Conservation (phyloP, 2,797 vertebrate genomes). For the Caiman crocodilus region DNA sequence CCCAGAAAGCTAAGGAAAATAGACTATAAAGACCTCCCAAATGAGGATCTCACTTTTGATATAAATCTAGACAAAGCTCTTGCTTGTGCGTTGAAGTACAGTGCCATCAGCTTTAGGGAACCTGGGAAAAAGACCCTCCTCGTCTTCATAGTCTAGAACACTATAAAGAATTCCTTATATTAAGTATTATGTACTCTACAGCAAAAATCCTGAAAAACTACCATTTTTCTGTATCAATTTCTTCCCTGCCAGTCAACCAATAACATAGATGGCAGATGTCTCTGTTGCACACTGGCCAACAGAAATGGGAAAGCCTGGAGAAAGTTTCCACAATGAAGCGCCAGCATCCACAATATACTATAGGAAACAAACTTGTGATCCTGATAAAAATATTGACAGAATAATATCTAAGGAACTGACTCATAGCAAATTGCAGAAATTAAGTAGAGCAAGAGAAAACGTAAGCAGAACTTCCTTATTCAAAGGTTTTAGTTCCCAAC, state of each 20-base stretch:
- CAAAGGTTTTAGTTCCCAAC: background rate
- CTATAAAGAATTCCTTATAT: background rate
- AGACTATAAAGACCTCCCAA: background rate
- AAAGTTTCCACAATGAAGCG: background rate
- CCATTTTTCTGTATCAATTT: background rate
- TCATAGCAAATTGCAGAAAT: background rate
- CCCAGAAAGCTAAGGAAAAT: background rate
- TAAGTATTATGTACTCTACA: background rate
- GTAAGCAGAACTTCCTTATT: background rate
- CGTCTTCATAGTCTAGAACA: background rate
- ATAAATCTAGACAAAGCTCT: background rate
- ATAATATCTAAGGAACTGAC: background rate
- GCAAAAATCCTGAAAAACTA: background rate
- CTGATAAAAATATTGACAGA: background rate
- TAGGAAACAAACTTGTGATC: background rate
- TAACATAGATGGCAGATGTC: background rate
- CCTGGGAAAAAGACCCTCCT: background rate
- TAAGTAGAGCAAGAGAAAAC: background rate
- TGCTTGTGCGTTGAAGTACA: background rate
- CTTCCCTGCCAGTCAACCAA: background rate
- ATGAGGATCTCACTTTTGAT: background rate
- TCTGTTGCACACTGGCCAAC: fast-evolving
- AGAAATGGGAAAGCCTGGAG: background rate
- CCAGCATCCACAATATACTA: background rate
- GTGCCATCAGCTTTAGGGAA: background rate